Base-by-base conservation (phyloP, 2,888 invertebrate species). In the Lycophotia porphyrea region DNA sequence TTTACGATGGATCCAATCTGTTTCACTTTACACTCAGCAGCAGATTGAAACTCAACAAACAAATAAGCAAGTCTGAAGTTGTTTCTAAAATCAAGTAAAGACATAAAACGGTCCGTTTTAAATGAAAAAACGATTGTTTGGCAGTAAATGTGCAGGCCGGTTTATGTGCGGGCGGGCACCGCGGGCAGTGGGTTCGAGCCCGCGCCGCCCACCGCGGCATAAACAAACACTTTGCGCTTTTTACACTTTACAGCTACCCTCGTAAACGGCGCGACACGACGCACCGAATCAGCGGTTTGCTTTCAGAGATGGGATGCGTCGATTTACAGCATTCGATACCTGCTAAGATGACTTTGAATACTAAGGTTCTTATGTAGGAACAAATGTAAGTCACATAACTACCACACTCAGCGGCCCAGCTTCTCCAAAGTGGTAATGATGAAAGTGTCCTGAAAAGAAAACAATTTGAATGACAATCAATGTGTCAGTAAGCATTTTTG, bases 151-250 rank as follows among this genome's bases (percentile, higher is more conserved):
- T 88, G 90, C 93, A 92, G 93, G 93, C 92, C 91, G 89, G 90
- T 92, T 93, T 93, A 93, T 91, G 92, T 90, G 89, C 81, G 76
- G 81, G 75, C 78, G 74, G 73, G 71, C 84, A 73, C 34, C 11
- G 81, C 73, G 72, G 73, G 75, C 83, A 76, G 83, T 61, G 86
- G 82, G 82, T 80, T 76, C 80, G 91, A 92, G 73, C 78, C 84
- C 91, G 89, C 86, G 88, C 90, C 90, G 90, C 91, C 91, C 92
- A 90, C 91, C 90, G 90, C 86, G 88, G 88, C 95, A 94, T 95
- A 96, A 95, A 96, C 95, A 95, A 95, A 95, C 95, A 93, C 93
- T 95, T 95, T 93, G 93, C 93, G 93, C 93, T 95, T 95, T 95
- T 95, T 95, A 94, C 94, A 94, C 89, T 94, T 94, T 93, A 95